Base-by-base conservation (phyloP, 2,888 invertebrate species). In the Caradrina clavipalpis region DNA sequence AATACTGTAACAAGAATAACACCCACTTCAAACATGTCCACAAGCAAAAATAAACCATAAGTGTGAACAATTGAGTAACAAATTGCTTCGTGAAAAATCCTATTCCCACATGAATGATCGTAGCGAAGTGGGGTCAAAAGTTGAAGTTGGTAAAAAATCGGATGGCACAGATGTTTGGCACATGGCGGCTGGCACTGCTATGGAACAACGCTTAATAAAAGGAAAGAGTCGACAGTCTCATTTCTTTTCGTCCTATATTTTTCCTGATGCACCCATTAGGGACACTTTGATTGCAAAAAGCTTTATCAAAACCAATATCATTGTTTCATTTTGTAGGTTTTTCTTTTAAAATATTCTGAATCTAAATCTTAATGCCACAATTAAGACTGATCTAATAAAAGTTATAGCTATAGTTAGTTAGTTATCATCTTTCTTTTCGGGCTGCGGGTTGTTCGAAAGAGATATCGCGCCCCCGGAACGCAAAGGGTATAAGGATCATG, bases 91-190 rank as follows among this genome's bases (percentile, higher is more conserved):
- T 78, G 83, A 88, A 90, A 90, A 92, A 92, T 90, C 86, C 88
- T 89, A 93, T 95, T 95, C 95, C 94, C 95, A 94, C 92, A 95
- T 94, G 95, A 95, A 90, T 92, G 93, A 94, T 95, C 92, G 92
- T 83, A 87, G 89, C 90, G 90, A 92, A 93, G 94, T 92, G 95
- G 95, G 95, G 95, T 95, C 95, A 95, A 92, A 95, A 93, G 93
- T 95, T 91, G 89, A 86, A 89, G 91, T 90, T 90, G 90, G 92
- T 94, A 94, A 94, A 95, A 95, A 95, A 94, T 90, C 87, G 89
- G 89, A 86, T 75, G 87, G 88, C 91, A 90, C 95, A 95, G 95
- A 92, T 96, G 95, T 92, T 89, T 88, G 92, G 92, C 95, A 95
- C 92, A 93, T 93, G 93, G 90, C 88, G 88, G 66, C 81, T 81